A percentile compares a stretch with the other conserved stretches of the same genome.
Conservation (phyloP, 2,888 invertebrate genomes). For the Heliothis peltigera region DNA sequence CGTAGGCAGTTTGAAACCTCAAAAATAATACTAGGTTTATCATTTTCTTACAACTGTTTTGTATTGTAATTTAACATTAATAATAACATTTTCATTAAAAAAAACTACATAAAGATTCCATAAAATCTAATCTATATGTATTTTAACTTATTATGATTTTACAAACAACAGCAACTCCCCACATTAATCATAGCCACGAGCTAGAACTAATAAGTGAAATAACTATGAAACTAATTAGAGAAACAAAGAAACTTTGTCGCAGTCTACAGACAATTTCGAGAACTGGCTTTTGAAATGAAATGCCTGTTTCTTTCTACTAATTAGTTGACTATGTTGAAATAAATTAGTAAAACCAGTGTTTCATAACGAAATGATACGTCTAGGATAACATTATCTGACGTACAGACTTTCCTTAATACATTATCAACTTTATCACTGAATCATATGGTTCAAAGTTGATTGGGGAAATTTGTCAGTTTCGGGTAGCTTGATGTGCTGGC, state of each 20-base stretch:
- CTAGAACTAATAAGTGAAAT: constrained; percentile 25
- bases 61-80: neutral
- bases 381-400: neutral
- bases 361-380: neutral
- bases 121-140: neutral
- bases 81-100: neutral
- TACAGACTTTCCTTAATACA: too few species aligned
- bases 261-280: constrained; percentile 20
- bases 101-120: neutral
- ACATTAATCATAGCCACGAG: constrained; percentile 10
- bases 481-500: too few species aligned
- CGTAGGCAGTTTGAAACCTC: neutral
- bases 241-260: constrained; percentile 33
- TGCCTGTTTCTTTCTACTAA: constrained; percentile 15
- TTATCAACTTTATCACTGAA: too few species aligned
- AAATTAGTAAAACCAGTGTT: constrained; percentile 19
- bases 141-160: neutral
- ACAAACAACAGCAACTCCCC: constrained; percentile 12
- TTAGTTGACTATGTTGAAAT: constrained; percentile 28
- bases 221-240: constrained; percentile 42
- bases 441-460: too few species aligned
- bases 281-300: constrained; percentile 31
- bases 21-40: neutral
- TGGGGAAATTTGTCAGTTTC: too few species aligned
- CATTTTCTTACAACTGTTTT: neutral